phyloP scores from a whole-genome alignment of 2,888 invertebrate species.

The Spodoptera littoralis region DNA sequence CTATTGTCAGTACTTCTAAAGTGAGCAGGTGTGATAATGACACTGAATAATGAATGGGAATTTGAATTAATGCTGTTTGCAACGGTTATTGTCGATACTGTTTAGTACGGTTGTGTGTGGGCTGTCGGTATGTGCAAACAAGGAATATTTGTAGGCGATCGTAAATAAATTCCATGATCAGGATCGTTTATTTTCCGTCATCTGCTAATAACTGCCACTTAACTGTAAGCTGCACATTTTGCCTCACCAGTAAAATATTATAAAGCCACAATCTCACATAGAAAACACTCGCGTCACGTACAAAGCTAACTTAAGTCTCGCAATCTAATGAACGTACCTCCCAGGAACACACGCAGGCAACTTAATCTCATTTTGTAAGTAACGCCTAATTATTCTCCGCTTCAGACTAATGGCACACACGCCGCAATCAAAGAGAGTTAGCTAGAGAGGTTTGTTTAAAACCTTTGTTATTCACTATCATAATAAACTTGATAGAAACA shows the following conservation, averaged over 20 bases:
- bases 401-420: conserved; percentile 6
- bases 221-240: too few relatives aligned
- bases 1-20: conserved; percentile 19
- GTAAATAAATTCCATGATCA: too few relatives aligned
- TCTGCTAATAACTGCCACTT: too few relatives aligned
- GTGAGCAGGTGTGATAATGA: conserved; percentile 48
- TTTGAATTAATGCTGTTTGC: conserved; percentile 45
- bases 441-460: conserved; percentile 11
- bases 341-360: conserved; percentile 6
- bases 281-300: conserved; percentile 9
- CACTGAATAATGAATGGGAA: conserved; percentile 44
- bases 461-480: conserved; percentile 8
- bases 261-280: conserved; percentile 20
- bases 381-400: conserved; percentile 21
- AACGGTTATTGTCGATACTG: conserved; percentile 45
- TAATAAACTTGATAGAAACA: neutral
- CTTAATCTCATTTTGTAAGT: conserved; percentile 31
- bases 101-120: conserved; percentile 21
- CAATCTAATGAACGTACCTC: neutral
- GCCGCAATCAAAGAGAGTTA: conserved; percentile 22
- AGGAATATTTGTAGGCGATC: too few relatives aligned
- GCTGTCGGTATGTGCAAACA: conserved; percentile 7
- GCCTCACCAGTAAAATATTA: conserved; percentile 1
- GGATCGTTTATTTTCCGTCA: too few relatives aligned
- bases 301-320: neutral